A percentile compares a stretch with the other conserved stretches of the same genome.
Evolutionary conservation across 2,888 invertebrate genomes (phyloP).

Genomic region (Caradrina kadenii): DNA sequence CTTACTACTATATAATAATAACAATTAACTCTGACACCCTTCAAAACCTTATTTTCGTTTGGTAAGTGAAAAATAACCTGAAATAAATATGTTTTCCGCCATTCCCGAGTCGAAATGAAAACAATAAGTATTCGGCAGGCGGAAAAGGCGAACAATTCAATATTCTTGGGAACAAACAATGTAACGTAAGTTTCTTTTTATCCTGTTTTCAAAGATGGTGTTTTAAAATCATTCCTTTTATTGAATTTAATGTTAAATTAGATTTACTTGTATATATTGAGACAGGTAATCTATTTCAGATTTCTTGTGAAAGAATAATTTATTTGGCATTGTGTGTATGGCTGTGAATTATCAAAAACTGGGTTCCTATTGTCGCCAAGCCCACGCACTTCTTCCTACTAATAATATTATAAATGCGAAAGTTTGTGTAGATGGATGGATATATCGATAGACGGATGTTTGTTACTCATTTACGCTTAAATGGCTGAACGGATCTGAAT

Average conservation of each 20-base stretch:
- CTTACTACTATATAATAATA: too few species aligned
- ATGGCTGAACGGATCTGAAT: too few species aligned
- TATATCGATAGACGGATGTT: too few species aligned
- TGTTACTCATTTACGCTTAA: too few species aligned
- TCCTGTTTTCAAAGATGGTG: neutral
- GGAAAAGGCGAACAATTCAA: constrained; percentile 33
- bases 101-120: constrained; percentile 26
- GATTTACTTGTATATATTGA: neutral
- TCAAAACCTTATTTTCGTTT: constrained; percentile 12
- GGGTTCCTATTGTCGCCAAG: too few species aligned
- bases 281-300: neutral
- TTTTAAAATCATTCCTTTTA: neutral
- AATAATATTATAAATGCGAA: too few species aligned
- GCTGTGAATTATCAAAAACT: too few species aligned
- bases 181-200: constrained; percentile 13
- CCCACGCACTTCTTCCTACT: too few species aligned
- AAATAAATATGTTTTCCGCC: constrained; percentile 54
- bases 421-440: too few species aligned
- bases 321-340: too few species aligned
- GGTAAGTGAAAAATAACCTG: constrained; percentile 36
- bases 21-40: constrained; percentile 9
- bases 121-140: constrained; percentile 32
- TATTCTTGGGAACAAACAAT: constrained; percentile 39
- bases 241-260: constrained; percentile 16
- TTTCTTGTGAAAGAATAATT: too few species aligned